Evolutionary conservation across 2,888 invertebrate species (phyloP), one percentile per base, ranked within the genome.

Genomic region (Steinernema hermaphroditum): DNA sequence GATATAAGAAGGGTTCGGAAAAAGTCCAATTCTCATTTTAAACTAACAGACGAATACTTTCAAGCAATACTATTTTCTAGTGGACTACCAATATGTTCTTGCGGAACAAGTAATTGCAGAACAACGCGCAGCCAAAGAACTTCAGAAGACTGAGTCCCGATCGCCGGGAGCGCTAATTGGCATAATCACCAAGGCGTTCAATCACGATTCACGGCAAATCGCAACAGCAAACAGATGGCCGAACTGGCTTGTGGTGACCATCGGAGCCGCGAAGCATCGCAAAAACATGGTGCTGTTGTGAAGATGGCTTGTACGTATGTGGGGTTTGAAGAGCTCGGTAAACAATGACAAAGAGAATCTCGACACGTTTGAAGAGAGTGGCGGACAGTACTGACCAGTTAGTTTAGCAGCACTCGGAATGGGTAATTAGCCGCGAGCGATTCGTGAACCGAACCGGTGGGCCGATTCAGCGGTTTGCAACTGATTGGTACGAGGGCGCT

Each of bases 151-250:
- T 46, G 22, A 16, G n/a, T 4, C 46, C 46, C 46, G n/a, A 19
- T 34, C 32, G 62, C 62, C 62, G 4, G n/a, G 14, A 62, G 62
- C 54, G 54, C 54, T 54, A 54, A 54, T 54, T 54, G 54, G 54
- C 54, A 62, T 62, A 29, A 62, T 62, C 62, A 62, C 62, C 62
- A 16, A 62, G 32, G 62, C 62, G 62, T 62, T 32, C 32, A 34
- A 62, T 62, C 62, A 62, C 62, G 62, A 62, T 62, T 62, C 62
- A 62, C 62, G 62, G 62, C 62, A 62, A 62, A 62, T 4, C 62
- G 62, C 62, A 62, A 62, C 62, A 62, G 62, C 62, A 62, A 62
- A 62, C 32, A 62, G 29, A 16, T 16, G 32, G 16, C 19, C 54
- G 29, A 29, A 19, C 62, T 14, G 4, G 19, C 62, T 2, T 6